Evolutionary conservation across 2,113 vertebrate species (phyloP), one percentile per base, ranked within the genome.

Genomic region (Cebidichthys violaceus): DNA sequence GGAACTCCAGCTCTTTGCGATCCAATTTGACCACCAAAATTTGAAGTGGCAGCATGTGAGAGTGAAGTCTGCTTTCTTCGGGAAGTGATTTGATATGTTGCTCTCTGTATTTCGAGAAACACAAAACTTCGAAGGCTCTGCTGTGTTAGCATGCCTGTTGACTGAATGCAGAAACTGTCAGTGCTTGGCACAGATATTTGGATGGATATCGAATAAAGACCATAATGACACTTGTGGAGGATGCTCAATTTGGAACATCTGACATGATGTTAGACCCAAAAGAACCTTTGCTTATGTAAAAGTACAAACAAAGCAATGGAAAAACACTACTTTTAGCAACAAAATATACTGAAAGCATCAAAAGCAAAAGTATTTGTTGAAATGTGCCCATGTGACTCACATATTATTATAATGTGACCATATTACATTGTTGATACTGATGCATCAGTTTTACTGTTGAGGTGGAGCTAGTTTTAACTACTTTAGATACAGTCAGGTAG

Each of bases 11-110:
- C 57, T 60, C 29, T 78, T 33, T 76, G n/a, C 24, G 22, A 70
- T 89, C 33, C 86, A 90, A 80, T 73, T 71, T 79, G 77, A 84
- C 85, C 65, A 81, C 91, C 79, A 89, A 80, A 33, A 81, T 37
- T 72, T 89, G 83, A 91, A 79, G 55, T 24, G 41, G 39, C 57
- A 78, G 72, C 77, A 77, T 65, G 81, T 31, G 57, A 70, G 41
- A 47, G 14, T 43, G 54, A 85, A 61, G 33, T 39, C 72, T 57
- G 61, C 14, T 62, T 22, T 31, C 6, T 74, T 50, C 0, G 15
- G 27, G 52, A 70, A 65, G 6, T 55, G 69, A 62, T 61, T 67
- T 47, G 13, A 78, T 43, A 24, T 64, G 55, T 43, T 67, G 22
- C 22, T 52, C 31, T 72, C 4, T 71, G 15, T 37, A 11, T 70